Evolutionary conservation across 2,797 vertebrate species (phyloP), one percentile per base, ranked within the genome.

Genomic region (Adelosebastes latens): DNA sequence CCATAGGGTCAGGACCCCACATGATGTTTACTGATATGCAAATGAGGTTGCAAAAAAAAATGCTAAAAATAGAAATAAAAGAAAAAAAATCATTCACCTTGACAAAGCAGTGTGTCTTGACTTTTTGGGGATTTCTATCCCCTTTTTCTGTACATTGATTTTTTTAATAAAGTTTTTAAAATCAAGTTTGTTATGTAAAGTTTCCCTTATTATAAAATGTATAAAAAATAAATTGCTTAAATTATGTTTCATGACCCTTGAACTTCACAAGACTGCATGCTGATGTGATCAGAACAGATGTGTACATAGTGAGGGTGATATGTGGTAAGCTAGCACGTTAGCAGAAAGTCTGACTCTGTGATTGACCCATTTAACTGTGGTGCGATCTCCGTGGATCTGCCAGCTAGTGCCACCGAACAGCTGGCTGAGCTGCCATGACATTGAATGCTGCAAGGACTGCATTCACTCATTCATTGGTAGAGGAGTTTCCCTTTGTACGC

Each of bases 31-130:
- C 20, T 52, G 49, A 52, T 52, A 52, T 52, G 49, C 49, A 52
- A 52, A 52, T 20, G 18, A 10, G 49, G 8, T n/a, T 52, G 49
- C 20, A 52, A 52, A 52, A 52, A 52, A 52, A 52, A 52, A 52
- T 52, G 4, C 49, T 46, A 52, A 52, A 52, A 52, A 52, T n/a
- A 52, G 49, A 52, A 52, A n/a, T n/a, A 52, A 52, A 3, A 9
- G 10, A 0, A 1, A 10, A 10, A 9, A 52, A n/a, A n/a, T 52
- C 49, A 46, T 46, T 2, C 0, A 46, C 16, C 20, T 52, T n/a
- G 20, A 20, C 18, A 0, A 52, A 52, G 49, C 20, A 52, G 18
- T n/a, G 20, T 56, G 22, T 24, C 6, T 25, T 56, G 55, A 56
- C 27, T 29, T 18, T 59, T 59, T 59, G 7, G 14, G 27, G 8